Conservation (phyloP, 2,888 invertebrate genomes). For the Chironomus tentans region DNA sequence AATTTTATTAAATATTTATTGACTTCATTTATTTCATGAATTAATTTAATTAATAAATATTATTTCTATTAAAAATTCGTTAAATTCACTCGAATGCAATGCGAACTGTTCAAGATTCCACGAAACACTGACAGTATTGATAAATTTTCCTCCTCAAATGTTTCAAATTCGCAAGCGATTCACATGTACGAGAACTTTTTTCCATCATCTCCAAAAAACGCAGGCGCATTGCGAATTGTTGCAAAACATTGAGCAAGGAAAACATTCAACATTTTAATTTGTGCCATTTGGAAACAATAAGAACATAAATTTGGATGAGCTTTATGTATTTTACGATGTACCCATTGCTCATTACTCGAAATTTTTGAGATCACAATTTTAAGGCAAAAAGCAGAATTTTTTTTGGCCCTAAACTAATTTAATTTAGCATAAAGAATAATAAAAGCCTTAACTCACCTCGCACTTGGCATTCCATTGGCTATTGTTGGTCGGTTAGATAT, state of each 20-base stretch:
- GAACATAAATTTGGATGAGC: too few species aligned
- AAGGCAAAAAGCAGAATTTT: not conserved
- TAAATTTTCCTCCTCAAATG: not conserved
- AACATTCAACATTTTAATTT: too few species aligned
- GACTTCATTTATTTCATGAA: not conserved
- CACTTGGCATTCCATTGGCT: conserved; percentile 8
- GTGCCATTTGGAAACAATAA: too few species aligned
- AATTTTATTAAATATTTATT: not conserved
- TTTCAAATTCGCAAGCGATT: not conserved
- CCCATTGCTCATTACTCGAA: too few species aligned
- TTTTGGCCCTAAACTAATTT: too few species aligned
- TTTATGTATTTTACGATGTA: too few species aligned
- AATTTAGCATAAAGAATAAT: too few species aligned
- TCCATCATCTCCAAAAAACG: not conserved
- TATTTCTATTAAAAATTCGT: not conserved
- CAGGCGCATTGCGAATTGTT: not conserved
- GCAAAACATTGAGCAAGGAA: too few species aligned
- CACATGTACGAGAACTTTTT: not conserved
- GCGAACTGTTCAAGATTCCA: not conserved
- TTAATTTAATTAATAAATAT: not conserved
- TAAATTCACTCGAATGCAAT: not conserved
- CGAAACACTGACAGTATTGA: not conserved
- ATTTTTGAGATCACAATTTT: too few species aligned
- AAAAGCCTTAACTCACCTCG: conserved; percentile 8
- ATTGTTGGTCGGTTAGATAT: not conserved